Conservation (phyloP, 1,140 invertebrate species). For the Saxidomus purpurata region DNA sequence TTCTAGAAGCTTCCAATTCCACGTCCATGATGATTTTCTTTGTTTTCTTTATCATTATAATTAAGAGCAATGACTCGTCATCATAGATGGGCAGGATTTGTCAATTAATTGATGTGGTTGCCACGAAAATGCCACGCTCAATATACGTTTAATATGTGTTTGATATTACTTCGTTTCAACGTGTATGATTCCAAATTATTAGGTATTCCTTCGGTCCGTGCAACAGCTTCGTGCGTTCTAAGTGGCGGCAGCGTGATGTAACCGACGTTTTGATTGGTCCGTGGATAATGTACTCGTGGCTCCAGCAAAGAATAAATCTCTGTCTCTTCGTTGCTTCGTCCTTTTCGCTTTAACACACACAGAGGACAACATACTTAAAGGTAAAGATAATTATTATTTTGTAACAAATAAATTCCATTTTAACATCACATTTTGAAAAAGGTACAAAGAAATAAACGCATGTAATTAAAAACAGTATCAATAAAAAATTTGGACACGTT, state of each 20-base stretch:
- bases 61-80: neutral
- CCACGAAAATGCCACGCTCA: slow-evolving; percentile 28
- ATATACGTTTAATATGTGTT: neutral
- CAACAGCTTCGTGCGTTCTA: neutral
- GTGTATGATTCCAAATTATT: neutral
- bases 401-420: neutral
- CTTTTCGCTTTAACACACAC: neutral
- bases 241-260: neutral
- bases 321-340: neutral
- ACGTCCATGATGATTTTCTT: too few species aligned
- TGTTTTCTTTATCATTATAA: too few species aligned
- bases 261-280: slow-evolving; percentile 1
- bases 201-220: neutral
- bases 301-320: neutral
- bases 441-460: too few species aligned
- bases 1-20: neutral
- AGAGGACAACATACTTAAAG: neutral
- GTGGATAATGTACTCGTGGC: slow-evolving; percentile 24
- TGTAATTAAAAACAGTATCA: too few species aligned
- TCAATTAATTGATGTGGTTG: neutral
- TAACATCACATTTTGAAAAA: too few species aligned
- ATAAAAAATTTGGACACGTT: too few species aligned
- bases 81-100: neutral
- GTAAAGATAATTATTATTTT: too few species aligned
- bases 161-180: neutral